A percentile compares a stretch with the other conserved stretches of the same genome.
These are phyloP conservation scores for Aphidius gifuensis DNA, from an alignment of 1,140 invertebrate genomes.

Conservation along the genomic window DNA sequence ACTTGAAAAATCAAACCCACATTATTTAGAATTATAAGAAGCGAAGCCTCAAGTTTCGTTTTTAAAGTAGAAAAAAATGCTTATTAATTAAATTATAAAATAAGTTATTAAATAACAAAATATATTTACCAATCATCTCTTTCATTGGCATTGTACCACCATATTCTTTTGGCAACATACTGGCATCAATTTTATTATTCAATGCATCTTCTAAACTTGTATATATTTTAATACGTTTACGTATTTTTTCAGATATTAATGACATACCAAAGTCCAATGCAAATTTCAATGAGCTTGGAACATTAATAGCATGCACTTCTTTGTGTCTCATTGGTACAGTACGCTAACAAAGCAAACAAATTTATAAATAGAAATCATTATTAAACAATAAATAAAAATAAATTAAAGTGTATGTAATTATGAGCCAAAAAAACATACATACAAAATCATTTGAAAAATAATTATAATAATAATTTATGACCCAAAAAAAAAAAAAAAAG, in stretches of 20 bases:
- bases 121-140: constrained; percentile 73
- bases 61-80: too few relatives aligned
- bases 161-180: constrained; percentile 75
- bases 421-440: neutral
- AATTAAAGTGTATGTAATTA: neutral
- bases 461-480: neutral
- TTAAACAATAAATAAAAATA: neutral
- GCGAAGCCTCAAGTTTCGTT: too few relatives aligned
- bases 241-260: constrained; percentile 78
- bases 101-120: neutral
- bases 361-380: neutral
- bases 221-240: constrained; percentile 69
- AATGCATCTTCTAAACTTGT: constrained; percentile 62
- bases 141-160: constrained; percentile 76
- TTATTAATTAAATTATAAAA: neutral
- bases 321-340: constrained; percentile 83
- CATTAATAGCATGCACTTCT: constrained; percentile 75
- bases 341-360: constrained; percentile 58
- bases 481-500: neutral
- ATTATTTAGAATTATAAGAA: too few relatives aligned
- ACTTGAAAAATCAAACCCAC: too few relatives aligned
- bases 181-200: constrained; percentile 61
- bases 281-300: constrained; percentile 73
- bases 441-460: neutral
- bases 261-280: constrained; percentile 77